A percentile compares a stretch with the other conserved stretches of the same genome.
Conservation (phyloP, 2,797 vertebrate species). For the Sciurus vulgaris region DNA sequence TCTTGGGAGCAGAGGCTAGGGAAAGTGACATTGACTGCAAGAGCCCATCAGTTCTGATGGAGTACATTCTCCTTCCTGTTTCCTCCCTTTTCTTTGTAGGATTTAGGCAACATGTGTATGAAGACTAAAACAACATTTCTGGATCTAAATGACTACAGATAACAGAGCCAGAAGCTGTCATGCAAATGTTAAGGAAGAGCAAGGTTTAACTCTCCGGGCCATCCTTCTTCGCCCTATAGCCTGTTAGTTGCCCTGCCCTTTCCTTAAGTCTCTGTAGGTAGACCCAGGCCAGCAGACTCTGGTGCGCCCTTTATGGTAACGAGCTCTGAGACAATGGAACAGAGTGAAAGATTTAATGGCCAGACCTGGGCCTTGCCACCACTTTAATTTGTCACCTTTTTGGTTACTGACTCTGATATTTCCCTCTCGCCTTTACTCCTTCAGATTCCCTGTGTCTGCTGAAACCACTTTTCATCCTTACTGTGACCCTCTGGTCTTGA, state of each 20-base stretch:
- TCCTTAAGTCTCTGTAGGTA: not conserved
- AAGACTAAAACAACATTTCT: not conserved
- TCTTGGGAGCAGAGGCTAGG: not conserved
- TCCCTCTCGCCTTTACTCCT: not conserved
- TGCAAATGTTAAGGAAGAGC: not conserved
- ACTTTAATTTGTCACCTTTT: not conserved
- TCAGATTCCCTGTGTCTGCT: not conserved
- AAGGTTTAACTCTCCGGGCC: not conserved
- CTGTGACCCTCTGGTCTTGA: not conserved
- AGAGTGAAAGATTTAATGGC: not conserved
- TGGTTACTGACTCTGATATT: not conserved
- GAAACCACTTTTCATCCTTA: not conserved
- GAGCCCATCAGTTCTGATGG: not conserved
- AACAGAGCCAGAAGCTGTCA: not conserved
- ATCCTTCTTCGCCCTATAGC: not conserved
- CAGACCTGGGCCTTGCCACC: not conserved
- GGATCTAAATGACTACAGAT: not conserved
- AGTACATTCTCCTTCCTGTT: not conserved
- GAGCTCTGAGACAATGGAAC: not conserved
- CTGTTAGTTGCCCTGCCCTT: rapidly evolving
- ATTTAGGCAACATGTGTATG: not conserved
- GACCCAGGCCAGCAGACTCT: not conserved
- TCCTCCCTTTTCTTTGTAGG: not conserved
- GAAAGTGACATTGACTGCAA: not conserved
- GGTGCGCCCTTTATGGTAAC: not conserved